Evolutionary conservation across 2,888 invertebrate genomes (phyloP).

Genomic region (Ennomos erosarius): DNA sequence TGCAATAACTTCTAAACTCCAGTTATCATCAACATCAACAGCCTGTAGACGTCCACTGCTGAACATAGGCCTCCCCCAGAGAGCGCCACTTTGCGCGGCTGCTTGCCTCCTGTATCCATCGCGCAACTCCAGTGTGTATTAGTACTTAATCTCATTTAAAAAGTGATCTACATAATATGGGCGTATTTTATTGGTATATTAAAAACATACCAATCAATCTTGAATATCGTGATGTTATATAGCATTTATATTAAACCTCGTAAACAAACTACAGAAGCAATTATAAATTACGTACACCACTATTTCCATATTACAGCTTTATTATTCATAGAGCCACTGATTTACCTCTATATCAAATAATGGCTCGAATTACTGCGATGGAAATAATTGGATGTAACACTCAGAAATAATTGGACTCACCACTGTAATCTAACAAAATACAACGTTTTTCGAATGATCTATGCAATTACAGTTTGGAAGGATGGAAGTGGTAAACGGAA

Average conservation of each 20-base stretch:
- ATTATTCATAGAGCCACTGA: conserved; percentile 27
- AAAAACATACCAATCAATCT: neutral
- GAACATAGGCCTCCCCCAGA: too few species aligned
- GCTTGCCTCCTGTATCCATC: too few species aligned
- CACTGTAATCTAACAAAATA: conserved; percentile 64
- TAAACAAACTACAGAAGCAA: conserved; percentile 20
- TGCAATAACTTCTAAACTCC: too few species aligned
- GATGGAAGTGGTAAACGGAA: conserved; percentile 6
- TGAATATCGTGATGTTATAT: neutral
- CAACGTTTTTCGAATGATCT: conserved; percentile 64
- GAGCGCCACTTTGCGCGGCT: too few species aligned
- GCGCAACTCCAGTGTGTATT: too few species aligned
- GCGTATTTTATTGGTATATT: too few species aligned
- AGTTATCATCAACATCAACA: too few species aligned
- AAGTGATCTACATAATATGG: too few species aligned
- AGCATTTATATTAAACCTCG: conserved; percentile 3
- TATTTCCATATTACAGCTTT: conserved; percentile 27
- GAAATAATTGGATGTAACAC: conserved; percentile 38
- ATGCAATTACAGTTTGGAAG: conserved; percentile 55
- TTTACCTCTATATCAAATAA: conserved; percentile 26
- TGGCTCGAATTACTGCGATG: conserved; percentile 19
- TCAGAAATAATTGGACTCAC: conserved; percentile 58
- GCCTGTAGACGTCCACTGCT: too few species aligned
- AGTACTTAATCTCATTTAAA: too few species aligned
- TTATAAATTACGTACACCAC: conserved; percentile 19